phyloP scores from a whole-genome alignment of 2,113 vertebrate species.

The Mormyrus iriodes region DNA sequence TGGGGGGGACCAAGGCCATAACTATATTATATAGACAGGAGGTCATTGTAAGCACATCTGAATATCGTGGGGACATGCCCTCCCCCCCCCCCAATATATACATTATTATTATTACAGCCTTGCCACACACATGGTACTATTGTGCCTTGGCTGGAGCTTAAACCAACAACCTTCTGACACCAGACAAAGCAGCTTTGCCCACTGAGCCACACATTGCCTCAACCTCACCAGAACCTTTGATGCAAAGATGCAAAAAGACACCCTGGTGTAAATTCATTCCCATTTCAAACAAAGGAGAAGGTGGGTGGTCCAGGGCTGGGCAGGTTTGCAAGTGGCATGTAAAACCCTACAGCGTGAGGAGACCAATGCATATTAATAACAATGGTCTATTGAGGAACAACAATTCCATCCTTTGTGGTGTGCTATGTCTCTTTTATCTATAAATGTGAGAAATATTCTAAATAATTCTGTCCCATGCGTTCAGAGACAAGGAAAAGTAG shows the following conservation, averaged over 20 bases:
- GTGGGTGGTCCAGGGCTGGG: neutral
- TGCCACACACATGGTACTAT: neutral
- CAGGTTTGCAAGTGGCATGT: neutral
- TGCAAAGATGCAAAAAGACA: neutral
- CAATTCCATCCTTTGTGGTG: neutral
- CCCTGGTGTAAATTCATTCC: too few relatives aligned
- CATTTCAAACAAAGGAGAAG: neutral
- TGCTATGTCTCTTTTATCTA: neutral
- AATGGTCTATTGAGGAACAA: neutral
- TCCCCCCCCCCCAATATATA: too few relatives aligned
- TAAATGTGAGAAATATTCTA: conserved; percentile 1
- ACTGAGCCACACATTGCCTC: neutral
- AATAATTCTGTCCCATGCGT: neutral
- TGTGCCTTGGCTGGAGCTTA: neutral
- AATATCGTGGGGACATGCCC: too few relatives aligned
- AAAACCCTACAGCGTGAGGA: neutral
- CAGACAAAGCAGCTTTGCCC: neutral
- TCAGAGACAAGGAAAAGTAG: neutral
- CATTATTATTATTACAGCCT: too few relatives aligned
- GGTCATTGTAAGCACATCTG: too few relatives aligned
- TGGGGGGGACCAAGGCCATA: too few relatives aligned
- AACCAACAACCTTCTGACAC: neutral
- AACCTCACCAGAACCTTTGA: neutral
- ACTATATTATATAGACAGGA: too few relatives aligned
- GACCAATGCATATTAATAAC: neutral